Evolutionary conservation across 2,113 vertebrate species (phyloP).

Genomic region (Ondatra zibethicus): DNA sequence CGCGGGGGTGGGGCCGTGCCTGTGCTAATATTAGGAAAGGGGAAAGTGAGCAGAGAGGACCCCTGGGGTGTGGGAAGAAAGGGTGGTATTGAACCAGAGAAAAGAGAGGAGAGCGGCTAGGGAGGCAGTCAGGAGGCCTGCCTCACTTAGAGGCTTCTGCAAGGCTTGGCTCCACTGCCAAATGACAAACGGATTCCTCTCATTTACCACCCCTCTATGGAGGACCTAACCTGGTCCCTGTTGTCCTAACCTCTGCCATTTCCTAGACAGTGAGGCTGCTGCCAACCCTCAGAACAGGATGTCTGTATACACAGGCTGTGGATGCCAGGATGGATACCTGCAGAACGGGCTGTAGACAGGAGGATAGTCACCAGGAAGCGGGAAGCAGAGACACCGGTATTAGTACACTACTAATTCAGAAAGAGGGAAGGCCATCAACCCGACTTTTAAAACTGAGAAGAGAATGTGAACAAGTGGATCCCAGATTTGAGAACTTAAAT

Average conservation of each 20-base stretch:
- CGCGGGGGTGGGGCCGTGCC: constrained; percentile 86
- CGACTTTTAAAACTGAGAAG: constrained; percentile 44
- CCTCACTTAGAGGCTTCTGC: background rate
- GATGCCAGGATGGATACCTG: background rate
- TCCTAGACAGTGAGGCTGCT: background rate
- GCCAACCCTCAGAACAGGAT: background rate
- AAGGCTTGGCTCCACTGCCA: background rate
- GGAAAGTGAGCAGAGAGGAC: constrained; percentile 89
- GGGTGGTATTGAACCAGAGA: constrained; percentile 24
- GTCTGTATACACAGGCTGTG: background rate
- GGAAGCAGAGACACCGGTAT: background rate
- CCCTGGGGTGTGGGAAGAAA: constrained; percentile 80
- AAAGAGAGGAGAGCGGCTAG: background rate
- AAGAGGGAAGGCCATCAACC: background rate
- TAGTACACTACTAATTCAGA: background rate
- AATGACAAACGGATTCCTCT: background rate
- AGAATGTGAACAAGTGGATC: constrained; percentile 54
- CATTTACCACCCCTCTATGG: background rate
- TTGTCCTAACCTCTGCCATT: background rate
- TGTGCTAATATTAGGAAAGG: constrained; percentile 91
- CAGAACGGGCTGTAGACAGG: background rate
- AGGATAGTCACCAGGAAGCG: background rate
- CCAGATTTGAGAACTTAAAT: background rate
- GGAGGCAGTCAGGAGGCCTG: background rate
- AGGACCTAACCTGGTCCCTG: background rate